Conservation (phyloP, 2,113 vertebrate species). For the Tenebrosternarchus preto region DNA sequence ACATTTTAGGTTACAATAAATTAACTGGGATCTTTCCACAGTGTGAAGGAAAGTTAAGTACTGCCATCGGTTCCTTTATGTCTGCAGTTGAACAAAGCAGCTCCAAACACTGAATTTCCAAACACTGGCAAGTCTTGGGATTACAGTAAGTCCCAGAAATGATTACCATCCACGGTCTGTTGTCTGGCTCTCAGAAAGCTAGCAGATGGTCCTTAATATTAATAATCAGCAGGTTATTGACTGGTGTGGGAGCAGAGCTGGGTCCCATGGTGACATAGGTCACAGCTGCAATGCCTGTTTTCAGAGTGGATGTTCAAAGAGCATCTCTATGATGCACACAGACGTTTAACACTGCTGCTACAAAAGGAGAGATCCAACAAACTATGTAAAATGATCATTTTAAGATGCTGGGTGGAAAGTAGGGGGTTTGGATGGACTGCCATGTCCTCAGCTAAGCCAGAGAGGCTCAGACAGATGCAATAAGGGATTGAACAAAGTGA, state of each 20-base stretch:
- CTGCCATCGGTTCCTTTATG: not conserved
- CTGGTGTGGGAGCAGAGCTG: not conserved
- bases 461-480: constrained; percentile 26
- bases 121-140: not conserved
- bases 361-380: not conserved
- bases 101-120: not conserved
- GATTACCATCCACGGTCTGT: too few species aligned
- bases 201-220: not conserved
- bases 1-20: constrained; percentile 1
- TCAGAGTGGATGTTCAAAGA: not conserved
- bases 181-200: not conserved
- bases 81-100: too few species aligned
- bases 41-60: not conserved
- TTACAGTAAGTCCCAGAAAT: constrained; percentile 1
- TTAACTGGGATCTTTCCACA: not conserved
- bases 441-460: too few species aligned
- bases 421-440: not conserved
- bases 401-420: not conserved
- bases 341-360: too few species aligned
- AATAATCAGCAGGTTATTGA: not conserved
- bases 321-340: too few species aligned
- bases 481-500: not conserved
- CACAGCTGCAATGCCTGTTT: not conserved
- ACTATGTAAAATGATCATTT: not conserved
- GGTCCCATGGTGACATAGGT: not conserved